Conservation (phyloP, 2,888 invertebrate species). For the Nycteola revayana region DNA sequence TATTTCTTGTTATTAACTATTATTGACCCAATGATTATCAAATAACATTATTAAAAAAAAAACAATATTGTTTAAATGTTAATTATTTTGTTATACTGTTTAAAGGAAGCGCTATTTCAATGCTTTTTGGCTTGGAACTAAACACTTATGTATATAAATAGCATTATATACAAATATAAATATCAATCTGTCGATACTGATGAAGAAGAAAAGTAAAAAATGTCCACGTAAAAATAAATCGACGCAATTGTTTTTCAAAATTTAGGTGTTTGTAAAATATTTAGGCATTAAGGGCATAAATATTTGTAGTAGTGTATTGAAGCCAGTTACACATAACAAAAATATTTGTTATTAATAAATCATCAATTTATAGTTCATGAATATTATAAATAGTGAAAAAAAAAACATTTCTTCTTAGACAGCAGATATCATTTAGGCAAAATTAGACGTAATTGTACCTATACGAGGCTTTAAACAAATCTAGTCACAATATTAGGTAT, state of each 20-base stretch:
- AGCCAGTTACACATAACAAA: conserved; percentile 37
- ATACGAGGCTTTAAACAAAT: no score
- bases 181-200: conserved; percentile 26
- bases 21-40: no score
- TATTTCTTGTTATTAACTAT: conserved; percentile 16
- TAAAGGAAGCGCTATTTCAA: conserved; percentile 36
- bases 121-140: conserved; percentile 47
- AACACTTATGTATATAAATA: conserved; percentile 34
- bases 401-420: no score
- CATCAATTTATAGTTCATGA: no score
- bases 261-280: conserved; percentile 40
- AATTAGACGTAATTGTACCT: no score
- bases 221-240: conserved; percentile 35
- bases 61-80: conserved; percentile 19
- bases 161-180: conserved; percentile 25
- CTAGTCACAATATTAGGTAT: no score
- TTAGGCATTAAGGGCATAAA: conserved; percentile 44
- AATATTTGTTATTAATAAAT: no score
- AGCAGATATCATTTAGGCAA: no score
- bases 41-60: conserved; percentile 13
- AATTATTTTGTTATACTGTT: conserved; percentile 30
- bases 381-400: no score
- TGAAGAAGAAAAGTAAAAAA: conserved; percentile 20
- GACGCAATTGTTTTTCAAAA: conserved; percentile 28
- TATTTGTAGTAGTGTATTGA: conserved; percentile 38